These are phyloP conservation scores for Rhabdomys pumilio DNA, from an alignment of 2,797 vertebrate species.

Conservation along the genomic window DNA sequence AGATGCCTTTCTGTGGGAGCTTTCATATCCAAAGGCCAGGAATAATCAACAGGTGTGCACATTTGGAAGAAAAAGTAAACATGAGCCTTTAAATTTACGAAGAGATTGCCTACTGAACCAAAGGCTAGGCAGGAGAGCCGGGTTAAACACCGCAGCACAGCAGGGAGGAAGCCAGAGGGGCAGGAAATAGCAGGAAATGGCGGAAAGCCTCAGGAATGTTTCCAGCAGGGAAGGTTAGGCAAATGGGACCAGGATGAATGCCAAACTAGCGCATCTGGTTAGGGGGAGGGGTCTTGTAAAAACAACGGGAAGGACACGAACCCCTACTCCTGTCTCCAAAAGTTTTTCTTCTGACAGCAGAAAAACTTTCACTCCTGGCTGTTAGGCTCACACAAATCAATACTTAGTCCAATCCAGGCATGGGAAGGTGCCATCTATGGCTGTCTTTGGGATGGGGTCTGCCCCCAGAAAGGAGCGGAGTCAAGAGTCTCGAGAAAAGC, in stretches of 20 bases:
- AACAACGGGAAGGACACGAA: background rate
- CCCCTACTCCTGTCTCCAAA: slow-evolving; percentile 10
- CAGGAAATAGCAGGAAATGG: slow-evolving; percentile 72
- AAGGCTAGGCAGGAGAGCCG: background rate
- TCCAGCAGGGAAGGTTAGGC: slow-evolving; percentile 72
- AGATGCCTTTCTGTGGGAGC: background rate
- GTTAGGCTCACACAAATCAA: slow-evolving; percentile 39
- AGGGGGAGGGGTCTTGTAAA: slow-evolving; percentile 35
- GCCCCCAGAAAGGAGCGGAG: slow-evolving; percentile 14
- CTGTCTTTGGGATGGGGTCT: slow-evolving; percentile 38
- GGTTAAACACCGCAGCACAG: background rate
- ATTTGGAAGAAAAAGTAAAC: background rate
- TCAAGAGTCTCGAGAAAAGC: slow-evolving; percentile 23
- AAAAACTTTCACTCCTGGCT: background rate
- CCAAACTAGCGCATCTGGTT: slow-evolving; percentile 19
- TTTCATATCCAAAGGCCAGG: background rate
- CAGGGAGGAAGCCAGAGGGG: slow-evolving; percentile 50
- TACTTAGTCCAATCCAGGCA: background rate
- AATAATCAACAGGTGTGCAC: slow-evolving; percentile 50
- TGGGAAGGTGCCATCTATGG: background rate
- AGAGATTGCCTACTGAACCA: background rate
- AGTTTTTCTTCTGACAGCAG: slow-evolving; percentile 23
- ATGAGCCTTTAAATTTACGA: slow-evolving; percentile 18
- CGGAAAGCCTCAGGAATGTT: slow-evolving; percentile 53
- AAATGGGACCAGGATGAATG: slow-evolving; percentile 57